Base-by-base conservation (phyloP, 2,888 invertebrate genomes). In the Andrena haemorrhoa region DNA sequence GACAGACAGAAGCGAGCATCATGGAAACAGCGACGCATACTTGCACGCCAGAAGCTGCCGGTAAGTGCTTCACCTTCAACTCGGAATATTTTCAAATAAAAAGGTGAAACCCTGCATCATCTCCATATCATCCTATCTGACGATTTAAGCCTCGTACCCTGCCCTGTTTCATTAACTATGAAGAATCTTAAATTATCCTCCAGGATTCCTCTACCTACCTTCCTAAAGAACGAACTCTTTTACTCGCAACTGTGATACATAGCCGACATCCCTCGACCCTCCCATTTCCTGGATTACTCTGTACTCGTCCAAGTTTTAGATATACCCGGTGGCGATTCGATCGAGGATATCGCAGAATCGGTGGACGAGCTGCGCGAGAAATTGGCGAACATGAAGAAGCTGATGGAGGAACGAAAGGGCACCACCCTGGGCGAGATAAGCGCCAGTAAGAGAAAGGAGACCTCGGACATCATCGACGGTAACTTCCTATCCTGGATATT, bases 401-500 rank as follows among this genome's bases (percentile, higher is more conserved):
- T 97, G 93, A 97, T 98, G 96, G 97, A 97, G 68, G 97, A 97
- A 88, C 94, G 97, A 41, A 95, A 90, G 79, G 86, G 95, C 93
- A 63, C 94, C 93, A 90, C 95, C 93, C 16, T 93, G 89, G 87
- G 95, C 91, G 90, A 95, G 94, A 61, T 95, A 90, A 86, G 95
- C 94, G 86, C 94, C 83, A 86, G 91, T 16, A 94, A 89, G 90
- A 92, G 89, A 86, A 89, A 87, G 89, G 91, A 92, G 89, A 90
- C 90, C 82, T 90, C 91, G 64, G 90, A 91, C 56, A 96, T 98
- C 91, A 97, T 98, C 60, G 97, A 98, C 91, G 97, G 97, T 0
- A 97, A 96, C 91, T 97, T 98, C 92, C 94, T 98, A 0, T 97
- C 97, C 89, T 95, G 97, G 88, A 97, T 98, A 51, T 98, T 98